phyloP scores from a whole-genome alignment of 2,113 vertebrate genomes.

The Cavia aperea region DNA sequence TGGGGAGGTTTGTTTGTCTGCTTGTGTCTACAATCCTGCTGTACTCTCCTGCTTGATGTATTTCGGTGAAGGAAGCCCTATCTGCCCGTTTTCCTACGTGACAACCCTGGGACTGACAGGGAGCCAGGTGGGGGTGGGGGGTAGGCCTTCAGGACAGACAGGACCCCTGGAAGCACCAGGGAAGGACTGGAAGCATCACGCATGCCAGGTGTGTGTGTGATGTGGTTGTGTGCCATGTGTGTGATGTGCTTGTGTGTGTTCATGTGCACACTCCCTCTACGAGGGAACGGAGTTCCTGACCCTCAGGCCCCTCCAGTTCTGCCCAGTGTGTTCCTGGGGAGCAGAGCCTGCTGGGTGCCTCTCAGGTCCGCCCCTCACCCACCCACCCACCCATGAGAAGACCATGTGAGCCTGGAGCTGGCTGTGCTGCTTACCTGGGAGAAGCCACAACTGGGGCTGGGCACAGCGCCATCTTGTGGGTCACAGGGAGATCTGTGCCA shows the following conservation, averaged over 20 bases:
- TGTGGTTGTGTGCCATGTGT: too few relatives aligned
- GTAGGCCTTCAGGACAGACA: not conserved
- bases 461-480: constrained; percentile 58
- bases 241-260: not conserved
- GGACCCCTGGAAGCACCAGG: not conserved
- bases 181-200: not conserved
- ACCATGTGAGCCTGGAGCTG: not conserved
- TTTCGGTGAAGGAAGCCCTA: not conserved
- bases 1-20: not conserved
- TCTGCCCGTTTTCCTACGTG: not conserved
- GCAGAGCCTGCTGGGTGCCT: not conserved
- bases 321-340: not conserved
- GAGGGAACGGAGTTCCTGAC: not conserved
- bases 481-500: fast-evolving
- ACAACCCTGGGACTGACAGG: not conserved
- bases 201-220: not conserved
- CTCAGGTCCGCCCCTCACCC: too few relatives aligned
- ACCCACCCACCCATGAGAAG: too few relatives aligned
- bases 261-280: not conserved
- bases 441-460: not conserved
- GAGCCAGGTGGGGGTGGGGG: fast-evolving
- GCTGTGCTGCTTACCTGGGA: not conserved
- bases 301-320: not conserved
- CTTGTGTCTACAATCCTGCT: not conserved
- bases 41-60: not conserved